A percentile compares a stretch with the other conserved stretches of the same genome.
Evolutionary conservation across 2,797 vertebrate genomes (phyloP).

Genomic region (Darevskia mixta): DNA sequence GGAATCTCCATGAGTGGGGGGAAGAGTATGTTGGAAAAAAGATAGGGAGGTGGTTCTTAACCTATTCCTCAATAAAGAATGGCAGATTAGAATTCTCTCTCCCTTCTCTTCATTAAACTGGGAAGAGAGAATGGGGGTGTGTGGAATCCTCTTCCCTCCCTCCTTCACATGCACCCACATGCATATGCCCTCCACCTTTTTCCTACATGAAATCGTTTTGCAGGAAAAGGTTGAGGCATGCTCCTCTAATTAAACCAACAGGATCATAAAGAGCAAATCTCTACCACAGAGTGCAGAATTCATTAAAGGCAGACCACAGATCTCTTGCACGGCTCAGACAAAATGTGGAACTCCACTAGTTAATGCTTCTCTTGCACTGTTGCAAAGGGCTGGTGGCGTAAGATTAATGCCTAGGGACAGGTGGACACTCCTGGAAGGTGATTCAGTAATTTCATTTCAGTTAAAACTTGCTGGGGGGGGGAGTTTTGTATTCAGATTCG

Average conservation of each 20-base stretch:
- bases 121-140: too few relatives aligned
- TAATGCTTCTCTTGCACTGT: neutral
- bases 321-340: neutral
- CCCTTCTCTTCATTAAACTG: constrained; percentile 10
- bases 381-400: neutral
- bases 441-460: neutral
- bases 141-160: neutral
- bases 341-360: neutral
- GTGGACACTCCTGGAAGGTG: constrained; percentile 31
- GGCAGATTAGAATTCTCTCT: neutral
- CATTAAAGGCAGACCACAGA: neutral
- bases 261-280: neutral
- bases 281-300: neutral
- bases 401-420: too few relatives aligned
- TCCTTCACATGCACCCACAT: neutral
- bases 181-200: neutral
- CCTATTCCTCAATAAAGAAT: neutral
- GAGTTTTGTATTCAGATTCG: neutral
- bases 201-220: neutral
- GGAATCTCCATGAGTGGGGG: neutral
- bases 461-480: constrained; percentile 12
- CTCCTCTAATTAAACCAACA: constrained; percentile 4
- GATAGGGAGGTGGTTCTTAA: neutral
- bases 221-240: neutral
- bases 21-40: neutral